Evolutionary conservation across 2,797 vertebrate genomes (phyloP).

Genomic region (Trachurus trachurus): DNA sequence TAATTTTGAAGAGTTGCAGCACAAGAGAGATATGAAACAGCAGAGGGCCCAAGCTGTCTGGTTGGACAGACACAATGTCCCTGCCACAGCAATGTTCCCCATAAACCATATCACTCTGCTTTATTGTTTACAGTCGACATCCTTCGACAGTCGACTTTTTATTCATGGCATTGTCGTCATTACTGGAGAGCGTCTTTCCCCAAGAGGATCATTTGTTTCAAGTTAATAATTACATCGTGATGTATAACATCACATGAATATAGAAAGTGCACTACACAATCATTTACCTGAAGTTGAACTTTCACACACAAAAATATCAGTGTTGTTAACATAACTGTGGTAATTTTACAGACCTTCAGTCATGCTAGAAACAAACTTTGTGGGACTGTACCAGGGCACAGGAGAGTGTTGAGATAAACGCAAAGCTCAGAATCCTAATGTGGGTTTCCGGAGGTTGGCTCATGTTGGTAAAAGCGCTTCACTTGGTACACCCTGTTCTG

Average conservation of each 20-base stretch:
- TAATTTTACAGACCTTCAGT: background rate
- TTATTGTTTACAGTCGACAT: background rate
- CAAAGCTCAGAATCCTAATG: background rate
- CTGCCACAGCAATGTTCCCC: background rate
- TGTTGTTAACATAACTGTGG: background rate
- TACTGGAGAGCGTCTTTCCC: background rate
- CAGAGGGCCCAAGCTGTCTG: slow-evolving; percentile 13
- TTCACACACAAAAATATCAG: too few relatives aligned
- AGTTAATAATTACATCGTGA: background rate
- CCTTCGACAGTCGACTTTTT: background rate
- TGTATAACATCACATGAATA: background rate
- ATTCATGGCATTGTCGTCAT: background rate
- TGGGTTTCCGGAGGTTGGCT: background rate
- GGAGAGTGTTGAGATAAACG: background rate
- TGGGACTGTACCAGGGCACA: background rate
- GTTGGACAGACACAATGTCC: slow-evolving; percentile 6
- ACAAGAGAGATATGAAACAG: slow-evolving; percentile 16
- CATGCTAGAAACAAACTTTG: background rate
- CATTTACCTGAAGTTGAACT: too few relatives aligned
- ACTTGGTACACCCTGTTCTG: background rate
- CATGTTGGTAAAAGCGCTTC: background rate
- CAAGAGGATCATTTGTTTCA: background rate
- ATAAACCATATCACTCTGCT: background rate
- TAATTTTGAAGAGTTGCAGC: slow-evolving; percentile 38
- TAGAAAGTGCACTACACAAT: background rate